phyloP scores from a whole-genome alignment of 2,888 invertebrate genomes.

The Clostera curtula region DNA sequence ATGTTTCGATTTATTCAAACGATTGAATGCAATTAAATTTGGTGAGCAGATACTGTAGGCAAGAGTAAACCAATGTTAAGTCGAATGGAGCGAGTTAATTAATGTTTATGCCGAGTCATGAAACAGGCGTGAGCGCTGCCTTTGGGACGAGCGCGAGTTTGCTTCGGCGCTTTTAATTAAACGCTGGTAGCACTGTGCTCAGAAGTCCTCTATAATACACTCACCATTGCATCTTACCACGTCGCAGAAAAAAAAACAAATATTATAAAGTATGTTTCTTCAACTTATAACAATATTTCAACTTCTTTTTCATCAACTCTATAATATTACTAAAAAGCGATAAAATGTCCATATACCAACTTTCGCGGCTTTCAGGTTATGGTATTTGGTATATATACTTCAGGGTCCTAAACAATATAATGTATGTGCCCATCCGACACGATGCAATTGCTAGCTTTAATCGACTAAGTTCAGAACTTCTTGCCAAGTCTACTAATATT shows the following conservation, averaged over 20 bases:
- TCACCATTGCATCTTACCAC: constrained; percentile 14
- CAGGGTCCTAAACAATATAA: too few relatives aligned
- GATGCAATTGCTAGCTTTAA: too few relatives aligned
- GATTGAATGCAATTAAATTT: constrained; percentile 16
- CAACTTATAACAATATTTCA: constrained; percentile 4
- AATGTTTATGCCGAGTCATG: constrained; percentile 54
- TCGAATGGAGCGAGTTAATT: constrained; percentile 50
- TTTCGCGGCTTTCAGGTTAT: too few relatives aligned
- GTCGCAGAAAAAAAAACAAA: too few relatives aligned
- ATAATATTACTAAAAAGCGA: too few relatives aligned
- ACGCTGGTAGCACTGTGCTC: constrained; percentile 28
- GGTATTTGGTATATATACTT: too few relatives aligned
- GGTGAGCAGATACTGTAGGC: constrained; percentile 16
- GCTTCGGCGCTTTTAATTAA: constrained; percentile 46
- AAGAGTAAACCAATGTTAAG: constrained; percentile 29
- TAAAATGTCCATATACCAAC: too few relatives aligned
- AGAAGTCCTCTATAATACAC: constrained; percentile 31
- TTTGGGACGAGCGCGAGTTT: constrained; percentile 32
- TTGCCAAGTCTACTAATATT: too few relatives aligned
- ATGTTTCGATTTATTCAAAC: constrained; percentile 6
- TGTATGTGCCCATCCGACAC: too few relatives aligned
- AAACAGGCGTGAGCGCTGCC: constrained; percentile 35
- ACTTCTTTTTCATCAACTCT: too few relatives aligned
- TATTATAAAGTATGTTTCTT: constrained; percentile 6
- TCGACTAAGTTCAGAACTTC: too few relatives aligned